Evolutionary conservation across 2,113 vertebrate genomes (phyloP).

Genomic region (Columba janthina): DNA sequence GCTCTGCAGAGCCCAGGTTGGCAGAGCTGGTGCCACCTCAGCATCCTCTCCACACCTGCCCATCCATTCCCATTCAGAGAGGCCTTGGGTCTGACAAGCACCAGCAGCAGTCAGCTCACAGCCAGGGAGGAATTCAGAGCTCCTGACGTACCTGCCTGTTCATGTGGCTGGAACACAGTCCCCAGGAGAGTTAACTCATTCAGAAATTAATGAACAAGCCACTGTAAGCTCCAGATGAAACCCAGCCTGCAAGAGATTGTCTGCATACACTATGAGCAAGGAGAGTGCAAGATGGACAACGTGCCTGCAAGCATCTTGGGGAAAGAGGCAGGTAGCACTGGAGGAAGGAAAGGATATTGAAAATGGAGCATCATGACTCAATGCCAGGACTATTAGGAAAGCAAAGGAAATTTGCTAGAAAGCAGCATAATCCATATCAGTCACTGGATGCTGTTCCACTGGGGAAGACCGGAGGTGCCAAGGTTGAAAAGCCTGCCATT

Average conservation of each 20-base stretch:
- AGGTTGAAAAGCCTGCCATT: conserved; percentile 36
- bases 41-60: background rate
- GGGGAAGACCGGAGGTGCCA: conserved; percentile 3
- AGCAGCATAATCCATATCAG: conserved; percentile 28
- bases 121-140: background rate
- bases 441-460: background rate
- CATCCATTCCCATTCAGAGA: fast-evolving
- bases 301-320: background rate
- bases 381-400: conserved; percentile 36
- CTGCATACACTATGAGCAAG: background rate
- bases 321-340: background rate
- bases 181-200: background rate
- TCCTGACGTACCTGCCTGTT: background rate
- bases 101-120: background rate
- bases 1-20: background rate
- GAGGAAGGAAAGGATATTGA: conserved; percentile 40
- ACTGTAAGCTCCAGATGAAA: background rate
- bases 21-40: background rate
- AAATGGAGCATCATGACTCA: conserved; percentile 50
- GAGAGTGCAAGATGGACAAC: background rate
- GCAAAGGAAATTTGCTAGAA: conserved; percentile 1
- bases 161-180: background rate
- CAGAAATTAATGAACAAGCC: background rate
- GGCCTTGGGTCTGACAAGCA: background rate
- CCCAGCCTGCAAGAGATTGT: background rate